Evolutionary conservation across 2,113 vertebrate species (phyloP).

Genomic region (Miniopterus natalensis): DNA sequence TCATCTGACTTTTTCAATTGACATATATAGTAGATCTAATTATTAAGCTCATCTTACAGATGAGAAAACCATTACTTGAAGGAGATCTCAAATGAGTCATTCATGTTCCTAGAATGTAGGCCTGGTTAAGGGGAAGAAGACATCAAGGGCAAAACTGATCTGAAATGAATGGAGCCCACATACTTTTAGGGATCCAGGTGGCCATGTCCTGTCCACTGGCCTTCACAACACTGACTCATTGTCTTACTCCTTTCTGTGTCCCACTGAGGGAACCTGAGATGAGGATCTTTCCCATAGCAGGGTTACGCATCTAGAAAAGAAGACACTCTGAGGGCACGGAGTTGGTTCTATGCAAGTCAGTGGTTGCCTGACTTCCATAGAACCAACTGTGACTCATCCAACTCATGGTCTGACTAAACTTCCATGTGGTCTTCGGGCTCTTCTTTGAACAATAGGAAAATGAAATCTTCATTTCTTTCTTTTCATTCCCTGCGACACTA

Average conservation of each 20-base stretch:
- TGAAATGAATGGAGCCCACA: background rate
- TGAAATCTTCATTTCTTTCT: background rate
- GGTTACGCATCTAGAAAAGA: background rate
- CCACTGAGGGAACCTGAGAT: background rate
- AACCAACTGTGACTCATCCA: background rate
- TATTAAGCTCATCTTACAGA: background rate
- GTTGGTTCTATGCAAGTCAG: background rate
- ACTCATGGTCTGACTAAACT: background rate
- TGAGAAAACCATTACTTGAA: background rate
- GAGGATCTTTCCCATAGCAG: fast-evolving
- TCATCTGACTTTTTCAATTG: background rate
- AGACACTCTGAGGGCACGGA: background rate
- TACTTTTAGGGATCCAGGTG: background rate
- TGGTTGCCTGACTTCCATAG: background rate
- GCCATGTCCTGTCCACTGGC: background rate
- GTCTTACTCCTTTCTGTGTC: background rate
- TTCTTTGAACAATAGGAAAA: background rate
- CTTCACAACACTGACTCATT: background rate
- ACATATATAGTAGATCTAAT: background rate
- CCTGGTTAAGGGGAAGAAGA: background rate
- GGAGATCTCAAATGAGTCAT: background rate
- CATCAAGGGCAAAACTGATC: background rate
- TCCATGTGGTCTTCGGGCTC: background rate
- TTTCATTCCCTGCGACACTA: background rate
- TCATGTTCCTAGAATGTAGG: background rate